Conservation (phyloP, 2,888 invertebrate species). For the Drosophila recens region DNA sequence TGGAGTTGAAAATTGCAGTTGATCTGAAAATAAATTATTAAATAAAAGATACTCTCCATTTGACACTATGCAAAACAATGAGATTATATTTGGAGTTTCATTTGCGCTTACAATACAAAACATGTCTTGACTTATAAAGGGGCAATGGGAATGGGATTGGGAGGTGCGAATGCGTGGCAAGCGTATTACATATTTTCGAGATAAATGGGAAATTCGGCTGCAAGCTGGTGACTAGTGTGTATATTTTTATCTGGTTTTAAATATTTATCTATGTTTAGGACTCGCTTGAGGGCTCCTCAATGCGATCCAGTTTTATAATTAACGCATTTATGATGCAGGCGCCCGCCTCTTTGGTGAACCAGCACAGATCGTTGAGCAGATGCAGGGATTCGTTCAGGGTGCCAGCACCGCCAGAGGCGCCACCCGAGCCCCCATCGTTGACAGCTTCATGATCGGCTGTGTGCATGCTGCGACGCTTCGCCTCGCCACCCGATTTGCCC, state of each 20-base stretch:
- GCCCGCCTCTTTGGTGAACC: slow-evolving; percentile 85
- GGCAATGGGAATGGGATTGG: slow-evolving; percentile 4
- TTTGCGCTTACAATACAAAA: slow-evolving; percentile 55
- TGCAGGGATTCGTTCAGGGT: slow-evolving; percentile 66
- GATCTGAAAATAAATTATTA: background rate
- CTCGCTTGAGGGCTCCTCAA: slow-evolving; percentile 56
- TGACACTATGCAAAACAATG: slow-evolving; percentile 33
- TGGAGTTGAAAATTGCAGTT: no score
- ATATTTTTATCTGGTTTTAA: slow-evolving; percentile 1
- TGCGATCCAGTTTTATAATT: slow-evolving; percentile 82
- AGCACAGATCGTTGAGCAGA: slow-evolving; percentile 83
- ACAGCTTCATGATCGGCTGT: slow-evolving; percentile 44
- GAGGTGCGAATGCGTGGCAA: slow-evolving; percentile 54
- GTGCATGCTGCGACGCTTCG: slow-evolving; percentile 54
- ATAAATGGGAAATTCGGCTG: slow-evolving; percentile 39
- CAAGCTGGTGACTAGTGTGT: slow-evolving; percentile 59
- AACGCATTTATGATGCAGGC: slow-evolving; percentile 85
- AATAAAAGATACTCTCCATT: background rate
- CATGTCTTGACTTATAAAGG: slow-evolving; percentile 43
- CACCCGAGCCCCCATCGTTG: slow-evolving; percentile 20
- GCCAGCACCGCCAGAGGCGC: slow-evolving; percentile 10
- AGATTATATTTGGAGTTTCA: slow-evolving; percentile 50
- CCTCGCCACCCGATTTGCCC: slow-evolving; percentile 55
- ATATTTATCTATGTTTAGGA: slow-evolving; percentile 6
- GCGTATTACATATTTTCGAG: slow-evolving; percentile 29